Base-by-base conservation (phyloP, 30 jellyfish, hydroid and myxozoan species). In the Turritopsis rubra region DNA sequence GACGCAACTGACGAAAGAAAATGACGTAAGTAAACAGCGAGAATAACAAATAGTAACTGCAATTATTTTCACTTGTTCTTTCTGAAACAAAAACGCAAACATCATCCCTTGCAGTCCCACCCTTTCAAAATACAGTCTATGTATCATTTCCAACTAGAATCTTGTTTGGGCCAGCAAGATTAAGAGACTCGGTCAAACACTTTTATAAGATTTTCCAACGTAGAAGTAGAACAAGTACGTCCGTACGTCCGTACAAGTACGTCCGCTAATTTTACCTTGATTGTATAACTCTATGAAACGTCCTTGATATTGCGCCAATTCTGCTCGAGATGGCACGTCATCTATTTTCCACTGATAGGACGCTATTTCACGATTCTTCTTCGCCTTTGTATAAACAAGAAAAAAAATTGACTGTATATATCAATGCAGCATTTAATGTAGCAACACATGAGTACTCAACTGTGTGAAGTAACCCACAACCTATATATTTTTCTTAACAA, bases 321-420 rank as follows among this genome's bases (percentile, higher is more conserved):
- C 99, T 1, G 95, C 97, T 65, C 99, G 90, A 21, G 89, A 75
- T 16, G 97, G 99, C 8, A 94, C 96, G 72, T 94, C 99, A 79
- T 94, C 99, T 20, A 93, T 88, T 80, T 93, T 93, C 95, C 96
- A 88, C 65, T 93, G 99, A 73, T 86, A 76, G 0, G 99, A 88
- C 20, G 99, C 99, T 31, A 93, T 93, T n/a, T 93, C 99, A 7
- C 99, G 80, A 85, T 93, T 93, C 71, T 89, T 81, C 54, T 85
- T 91, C 41, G 97, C 97, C 80, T 84, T 7, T 21, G 21, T n/a
- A 22, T 26, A 22, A 66, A 66, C 29, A 22, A 76, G 31, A 74
- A 74, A 28, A 19, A n/a, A 23, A 68, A 8, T 29, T 17, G 79
- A 21, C 76, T 76, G 29, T 13, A 41, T 41, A 3, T 22, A 68